Conservation (phyloP, 2,888 invertebrate genomes). For the Rosalia funebris region DNA sequence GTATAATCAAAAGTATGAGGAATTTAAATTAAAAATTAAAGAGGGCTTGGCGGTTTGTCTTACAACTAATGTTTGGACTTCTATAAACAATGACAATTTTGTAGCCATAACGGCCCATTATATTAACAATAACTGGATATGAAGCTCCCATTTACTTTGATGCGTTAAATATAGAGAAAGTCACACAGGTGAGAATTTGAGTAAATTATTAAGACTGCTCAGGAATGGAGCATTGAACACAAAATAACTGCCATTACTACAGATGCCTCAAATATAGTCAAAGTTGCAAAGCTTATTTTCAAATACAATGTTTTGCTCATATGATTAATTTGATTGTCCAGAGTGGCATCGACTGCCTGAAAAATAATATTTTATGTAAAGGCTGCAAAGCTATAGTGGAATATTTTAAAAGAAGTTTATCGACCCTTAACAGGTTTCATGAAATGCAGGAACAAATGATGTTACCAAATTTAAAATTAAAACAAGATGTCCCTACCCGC, state of each 20-base stretch:
- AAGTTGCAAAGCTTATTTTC: constrained; percentile 29
- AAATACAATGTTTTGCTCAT: constrained; percentile 49
- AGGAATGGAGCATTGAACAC: constrained; percentile 33
- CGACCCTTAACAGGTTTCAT: constrained; percentile 42
- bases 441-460: constrained; percentile 43
- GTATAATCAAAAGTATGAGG: constrained; percentile 33
- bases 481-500: constrained; percentile 44
- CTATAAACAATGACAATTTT: constrained; percentile 45
- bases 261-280: constrained; percentile 4
- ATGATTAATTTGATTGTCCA: constrained; percentile 47
- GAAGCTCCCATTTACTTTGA: constrained; percentile 17
- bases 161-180: constrained; percentile 7
- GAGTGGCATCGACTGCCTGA: constrained; percentile 30
- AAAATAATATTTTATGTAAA: constrained; percentile 34
- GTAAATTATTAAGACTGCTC: not conserved
- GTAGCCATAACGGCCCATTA: constrained; percentile 45
- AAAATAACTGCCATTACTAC: constrained; percentile 38
- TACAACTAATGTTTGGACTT: constrained; percentile 49
- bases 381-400: constrained; percentile 38
- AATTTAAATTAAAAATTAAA: constrained; percentile 32
- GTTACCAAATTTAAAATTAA: constrained; percentile 43
- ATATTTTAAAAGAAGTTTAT: constrained; percentile 45
- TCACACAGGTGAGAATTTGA: constrained; percentile 1
- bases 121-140: constrained; percentile 33
- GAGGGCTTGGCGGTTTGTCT: constrained; percentile 38